phyloP scores from a whole-genome alignment of 1,140 invertebrate species.

The Monochamus saltuarius region DNA sequence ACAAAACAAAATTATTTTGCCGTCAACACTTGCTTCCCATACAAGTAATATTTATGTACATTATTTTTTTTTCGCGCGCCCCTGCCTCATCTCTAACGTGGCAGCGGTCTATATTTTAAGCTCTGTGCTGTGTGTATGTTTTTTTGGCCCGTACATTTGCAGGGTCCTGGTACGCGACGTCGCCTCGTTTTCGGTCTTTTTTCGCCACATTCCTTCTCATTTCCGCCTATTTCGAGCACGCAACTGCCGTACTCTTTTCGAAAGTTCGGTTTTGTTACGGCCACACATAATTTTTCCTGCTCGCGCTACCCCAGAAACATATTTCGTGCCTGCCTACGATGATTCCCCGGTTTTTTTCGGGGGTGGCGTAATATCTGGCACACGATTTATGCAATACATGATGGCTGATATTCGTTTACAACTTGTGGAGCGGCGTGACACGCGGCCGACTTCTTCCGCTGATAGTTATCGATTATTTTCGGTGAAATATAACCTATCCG shows the following conservation, averaged over 20 bases:
- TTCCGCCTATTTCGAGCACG: slow-evolving; percentile 44
- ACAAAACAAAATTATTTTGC: neutral
- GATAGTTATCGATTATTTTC: no score
- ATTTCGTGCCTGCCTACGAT: slow-evolving; percentile 37
- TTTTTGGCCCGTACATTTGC: slow-evolving; percentile 20
- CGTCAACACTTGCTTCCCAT: neutral
- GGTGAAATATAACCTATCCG: no score
- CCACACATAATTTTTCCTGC: slow-evolving; percentile 37
- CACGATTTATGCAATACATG: no score
- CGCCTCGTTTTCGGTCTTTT: slow-evolving; percentile 42
- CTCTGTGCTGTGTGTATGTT: slow-evolving; percentile 28
- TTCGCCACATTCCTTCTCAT: slow-evolving; percentile 41
- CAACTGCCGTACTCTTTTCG: slow-evolving; percentile 35
- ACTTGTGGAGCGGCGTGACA: no score
- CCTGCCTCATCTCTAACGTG: slow-evolving; percentile 38
- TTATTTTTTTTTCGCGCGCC: slow-evolving; percentile 1
- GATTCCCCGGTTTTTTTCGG: slow-evolving; percentile 8
- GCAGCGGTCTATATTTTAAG: slow-evolving; percentile 42
- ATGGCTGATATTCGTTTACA: no score
- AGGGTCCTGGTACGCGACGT: slow-evolving; percentile 43
- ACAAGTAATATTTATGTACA: neutral
- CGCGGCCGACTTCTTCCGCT: no score
- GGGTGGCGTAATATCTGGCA: no score
- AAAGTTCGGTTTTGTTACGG: slow-evolving; percentile 33
- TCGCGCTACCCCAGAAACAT: slow-evolving; percentile 27